Percentiles rank a stretch among this genome's conserved stretches.
Conservation (phyloP, 2,888 invertebrate genomes). For the Eristalis arbustorum region DNA sequence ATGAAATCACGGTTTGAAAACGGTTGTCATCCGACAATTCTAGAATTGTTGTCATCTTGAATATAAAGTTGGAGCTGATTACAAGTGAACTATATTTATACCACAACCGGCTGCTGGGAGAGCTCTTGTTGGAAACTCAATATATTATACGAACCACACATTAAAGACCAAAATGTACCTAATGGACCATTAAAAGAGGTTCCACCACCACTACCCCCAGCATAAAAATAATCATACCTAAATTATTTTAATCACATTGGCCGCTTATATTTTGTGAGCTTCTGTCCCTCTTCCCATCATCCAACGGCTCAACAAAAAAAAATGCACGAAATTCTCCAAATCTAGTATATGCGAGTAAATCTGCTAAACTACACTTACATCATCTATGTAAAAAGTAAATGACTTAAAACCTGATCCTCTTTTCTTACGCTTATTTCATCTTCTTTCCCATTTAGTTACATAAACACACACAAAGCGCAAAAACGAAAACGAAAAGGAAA, state of each 20-base stretch:
- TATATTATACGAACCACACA: too few relatives aligned
- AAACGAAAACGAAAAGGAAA: constrained; percentile 4
- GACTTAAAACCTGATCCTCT: constrained; percentile 70
- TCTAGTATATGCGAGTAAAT: constrained; percentile 36
- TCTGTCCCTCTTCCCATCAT: neutral
- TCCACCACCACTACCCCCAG: too few relatives aligned
- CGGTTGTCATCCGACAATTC: too few relatives aligned
- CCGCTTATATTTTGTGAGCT: constrained; percentile 49
- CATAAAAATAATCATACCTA: constrained; percentile 35
- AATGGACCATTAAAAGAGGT: too few relatives aligned
- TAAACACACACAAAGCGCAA: constrained; percentile 47
- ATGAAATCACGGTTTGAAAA: too few relatives aligned
- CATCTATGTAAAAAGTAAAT: constrained; percentile 67
- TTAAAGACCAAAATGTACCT: too few relatives aligned
- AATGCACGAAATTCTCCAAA: constrained; percentile 28
- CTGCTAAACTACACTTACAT: constrained; percentile 44
- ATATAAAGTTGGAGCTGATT: too few relatives aligned
- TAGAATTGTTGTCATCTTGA: too few relatives aligned
- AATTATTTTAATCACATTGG: constrained; percentile 62
- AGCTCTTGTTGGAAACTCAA: too few relatives aligned
- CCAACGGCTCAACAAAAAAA: neutral
- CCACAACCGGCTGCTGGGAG: too few relatives aligned
- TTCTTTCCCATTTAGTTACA: constrained; percentile 70
- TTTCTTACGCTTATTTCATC: constrained; percentile 69
- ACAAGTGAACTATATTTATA: too few relatives aligned